A percentile compares a stretch with the other conserved stretches of the same genome.
These are phyloP conservation scores for Gallinago nigripennis DNA, from an alignment of 2,797 vertebrate genomes.

Conservation along the genomic window DNA sequence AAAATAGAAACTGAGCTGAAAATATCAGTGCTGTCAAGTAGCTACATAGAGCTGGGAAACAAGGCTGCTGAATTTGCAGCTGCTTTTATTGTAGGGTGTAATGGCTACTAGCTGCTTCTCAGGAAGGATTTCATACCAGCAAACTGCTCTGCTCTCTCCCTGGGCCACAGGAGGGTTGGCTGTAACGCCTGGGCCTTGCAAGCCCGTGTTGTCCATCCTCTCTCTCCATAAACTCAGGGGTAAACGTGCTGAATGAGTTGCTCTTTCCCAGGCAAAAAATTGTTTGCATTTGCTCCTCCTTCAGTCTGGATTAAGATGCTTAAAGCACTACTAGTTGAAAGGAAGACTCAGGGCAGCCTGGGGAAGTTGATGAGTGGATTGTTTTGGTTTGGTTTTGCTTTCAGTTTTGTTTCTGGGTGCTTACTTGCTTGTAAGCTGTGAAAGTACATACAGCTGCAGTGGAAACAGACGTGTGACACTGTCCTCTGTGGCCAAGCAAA, in stretches of 20 bases:
- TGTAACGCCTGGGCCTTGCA: not conserved
- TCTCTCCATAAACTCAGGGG: not conserved
- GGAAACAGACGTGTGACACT: not conserved
- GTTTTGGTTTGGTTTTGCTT: not conserved
- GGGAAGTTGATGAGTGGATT: not conserved
- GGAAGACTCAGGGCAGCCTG: not conserved
- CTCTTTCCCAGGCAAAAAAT: not conserved
- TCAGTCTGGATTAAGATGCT: not conserved
- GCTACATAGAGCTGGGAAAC: not conserved
- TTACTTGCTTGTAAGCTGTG: not conserved
- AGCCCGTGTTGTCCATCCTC: not conserved
- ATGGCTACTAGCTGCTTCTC: not conserved
- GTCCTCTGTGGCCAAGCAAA: not conserved
- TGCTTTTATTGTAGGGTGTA: not conserved
- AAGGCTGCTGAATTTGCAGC: not conserved
- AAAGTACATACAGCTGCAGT: not conserved
- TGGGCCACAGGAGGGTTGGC: not conserved
- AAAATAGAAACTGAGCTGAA: not conserved
- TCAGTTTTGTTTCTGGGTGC: not conserved
- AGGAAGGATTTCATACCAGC: not conserved
- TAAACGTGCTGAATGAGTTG: not conserved
- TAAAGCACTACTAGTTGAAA: not conserved
- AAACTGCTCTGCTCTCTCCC: not conserved
- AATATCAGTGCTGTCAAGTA: not conserved
- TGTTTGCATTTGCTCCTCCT: not conserved